Percentiles rank a stretch among this genome's conserved stretches.
Conservation (phyloP, 2,797 vertebrate species). For the Hybognathus amarus region DNA sequence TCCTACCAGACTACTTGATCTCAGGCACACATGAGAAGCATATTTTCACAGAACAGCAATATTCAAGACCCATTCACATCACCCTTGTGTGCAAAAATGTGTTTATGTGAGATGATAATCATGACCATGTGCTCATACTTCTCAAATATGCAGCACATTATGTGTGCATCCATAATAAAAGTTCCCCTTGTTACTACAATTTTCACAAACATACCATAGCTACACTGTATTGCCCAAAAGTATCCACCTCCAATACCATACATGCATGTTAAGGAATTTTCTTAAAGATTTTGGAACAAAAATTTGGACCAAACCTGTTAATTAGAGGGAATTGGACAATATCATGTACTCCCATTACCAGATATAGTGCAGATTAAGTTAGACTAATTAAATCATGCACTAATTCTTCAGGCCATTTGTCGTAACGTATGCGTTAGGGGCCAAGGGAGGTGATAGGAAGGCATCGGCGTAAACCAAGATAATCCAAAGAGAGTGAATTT, state of each 20-base stretch:
- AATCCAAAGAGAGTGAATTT: no score
- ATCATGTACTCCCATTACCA: neutral
- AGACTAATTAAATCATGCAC: neutral
- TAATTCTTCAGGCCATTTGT: neutral
- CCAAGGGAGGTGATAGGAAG: no score
- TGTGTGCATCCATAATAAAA: neutral
- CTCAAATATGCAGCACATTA: neutral
- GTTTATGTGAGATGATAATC: neutral
- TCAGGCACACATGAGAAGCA: neutral
- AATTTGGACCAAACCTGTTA: neutral
- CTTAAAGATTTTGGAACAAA: no score
- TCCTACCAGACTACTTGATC: constrained; percentile 31
- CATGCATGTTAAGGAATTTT: neutral
- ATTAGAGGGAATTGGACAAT: neutral
- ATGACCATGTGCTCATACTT: neutral
- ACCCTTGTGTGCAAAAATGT: neutral
- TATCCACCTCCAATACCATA: neutral
- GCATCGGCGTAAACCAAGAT: no score
- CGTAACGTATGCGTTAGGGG: no score
- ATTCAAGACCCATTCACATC: neutral
- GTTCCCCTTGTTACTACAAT: neutral
- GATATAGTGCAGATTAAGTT: neutral
- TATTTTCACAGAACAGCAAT: neutral
- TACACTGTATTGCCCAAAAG: neutral
- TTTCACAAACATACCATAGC: neutral